These are phyloP conservation scores for Astropecten irregularis DNA, from an alignment of 53 echinoderm and acorn worm genomes.

Conservation along the genomic window DNA sequence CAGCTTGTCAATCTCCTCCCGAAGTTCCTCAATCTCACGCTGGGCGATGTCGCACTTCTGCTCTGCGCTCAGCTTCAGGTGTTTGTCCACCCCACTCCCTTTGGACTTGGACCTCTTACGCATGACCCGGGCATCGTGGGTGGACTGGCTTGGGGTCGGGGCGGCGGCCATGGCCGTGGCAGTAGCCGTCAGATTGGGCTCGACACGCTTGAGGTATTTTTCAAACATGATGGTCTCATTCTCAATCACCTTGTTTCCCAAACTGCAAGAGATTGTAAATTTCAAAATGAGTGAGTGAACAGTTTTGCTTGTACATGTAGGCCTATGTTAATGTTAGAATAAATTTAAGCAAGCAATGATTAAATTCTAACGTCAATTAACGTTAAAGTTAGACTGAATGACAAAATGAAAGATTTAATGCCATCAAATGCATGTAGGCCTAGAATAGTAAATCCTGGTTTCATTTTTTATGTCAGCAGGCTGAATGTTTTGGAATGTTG, in stretches of 20 bases:
- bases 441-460: no score
- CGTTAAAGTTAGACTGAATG: no score
- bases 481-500: no score
- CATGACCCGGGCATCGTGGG: conserved; percentile 84
- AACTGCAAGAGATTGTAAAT: conserved; percentile 50
- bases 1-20: conserved; percentile 97
- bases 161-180: conserved; percentile 60
- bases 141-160: conserved; percentile 85
- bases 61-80: conserved; percentile 90
- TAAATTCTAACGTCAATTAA: no score
- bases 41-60: conserved; percentile 99
- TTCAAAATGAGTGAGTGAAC: no score
- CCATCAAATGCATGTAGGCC: no score
- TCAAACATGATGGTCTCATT: conserved; percentile 99
- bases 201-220: conserved; percentile 96
- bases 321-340: not conserved
- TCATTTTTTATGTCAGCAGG: no score
- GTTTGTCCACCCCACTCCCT: conserved; percentile 89
- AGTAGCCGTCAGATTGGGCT: conserved; percentile 85
- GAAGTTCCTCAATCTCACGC: conserved; percentile 94
- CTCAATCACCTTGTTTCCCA: conserved; percentile 75
- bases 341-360: no score
- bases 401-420: no score
- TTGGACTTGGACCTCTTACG: conserved; percentile 96
- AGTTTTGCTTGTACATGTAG: no score